phyloP scores from a whole-genome alignment of 2,888 invertebrate species.

The Pterostichus madidus region DNA sequence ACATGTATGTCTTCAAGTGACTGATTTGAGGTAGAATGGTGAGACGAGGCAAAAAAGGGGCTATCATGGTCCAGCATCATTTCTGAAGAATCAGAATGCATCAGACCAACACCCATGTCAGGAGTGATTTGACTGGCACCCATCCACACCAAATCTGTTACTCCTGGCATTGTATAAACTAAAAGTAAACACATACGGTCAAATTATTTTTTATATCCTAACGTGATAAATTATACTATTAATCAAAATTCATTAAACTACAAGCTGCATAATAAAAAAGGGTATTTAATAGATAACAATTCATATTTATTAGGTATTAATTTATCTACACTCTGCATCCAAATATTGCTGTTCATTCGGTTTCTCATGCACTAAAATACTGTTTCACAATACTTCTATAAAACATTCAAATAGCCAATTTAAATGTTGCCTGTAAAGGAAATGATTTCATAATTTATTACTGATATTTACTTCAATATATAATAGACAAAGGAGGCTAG shows the following conservation, averaged over 20 bases:
- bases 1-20: slow-evolving; percentile 79
- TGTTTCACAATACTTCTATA: not conserved
- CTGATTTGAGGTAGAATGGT: slow-evolving; percentile 77
- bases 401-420: not conserved
- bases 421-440: not conserved
- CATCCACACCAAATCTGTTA: slow-evolving; percentile 85
- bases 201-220: slow-evolving; percentile 43
- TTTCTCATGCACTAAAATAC: not conserved
- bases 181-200: slow-evolving; percentile 63
- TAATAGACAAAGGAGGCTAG: slow-evolving; percentile 19
- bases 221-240: slow-evolving; percentile 32
- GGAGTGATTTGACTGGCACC: slow-evolving; percentile 79
- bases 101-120: slow-evolving; percentile 78
- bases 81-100: slow-evolving; percentile 74
- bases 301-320: not conserved
- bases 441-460: not conserved
- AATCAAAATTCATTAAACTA: slow-evolving; percentile 42
- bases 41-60: slow-evolving; percentile 77
- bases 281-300: not conserved
- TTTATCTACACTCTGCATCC: not conserved
- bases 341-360: not conserved
- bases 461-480: not conserved
- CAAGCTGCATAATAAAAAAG: slow-evolving; percentile 14
- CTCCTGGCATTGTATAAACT: slow-evolving; percentile 79
- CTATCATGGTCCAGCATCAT: slow-evolving; percentile 76